Evolutionary conservation across 1,140 invertebrate species (phyloP).

Genomic region (Macrosteles quadrilineatus): DNA sequence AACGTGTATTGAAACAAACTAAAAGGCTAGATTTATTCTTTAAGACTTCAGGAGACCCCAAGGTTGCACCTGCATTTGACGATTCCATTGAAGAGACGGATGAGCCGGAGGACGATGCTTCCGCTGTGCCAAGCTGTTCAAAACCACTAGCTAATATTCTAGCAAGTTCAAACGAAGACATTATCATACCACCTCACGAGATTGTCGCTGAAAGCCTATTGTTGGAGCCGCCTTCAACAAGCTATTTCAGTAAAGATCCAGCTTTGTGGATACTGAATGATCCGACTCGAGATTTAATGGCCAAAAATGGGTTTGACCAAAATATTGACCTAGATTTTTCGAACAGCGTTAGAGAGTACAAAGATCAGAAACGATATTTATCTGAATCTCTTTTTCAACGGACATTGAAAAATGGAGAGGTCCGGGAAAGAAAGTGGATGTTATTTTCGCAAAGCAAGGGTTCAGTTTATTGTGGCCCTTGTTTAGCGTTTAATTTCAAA

Average conservation of each 20-base stretch:
- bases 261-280: constrained; percentile 36
- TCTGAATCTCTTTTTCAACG: constrained; percentile 37
- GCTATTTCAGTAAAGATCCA: constrained; percentile 31
- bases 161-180: neutral
- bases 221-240: neutral
- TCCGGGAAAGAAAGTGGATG: constrained; percentile 36
- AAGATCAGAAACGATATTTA: constrained; percentile 33
- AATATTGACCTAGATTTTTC: constrained; percentile 40
- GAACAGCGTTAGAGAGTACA: constrained; percentile 31
- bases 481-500: constrained; percentile 35
- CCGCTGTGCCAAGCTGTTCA: neutral
- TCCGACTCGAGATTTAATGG: constrained; percentile 35
- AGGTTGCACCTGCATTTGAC: neutral
- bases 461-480: constrained; percentile 40
- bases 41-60: neutral
- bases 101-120: neutral
- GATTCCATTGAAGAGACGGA: neutral
- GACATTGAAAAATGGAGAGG: constrained; percentile 41
- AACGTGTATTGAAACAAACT: constrained; percentile 20
- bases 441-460: constrained; percentile 41
- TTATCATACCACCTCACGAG: neutral
- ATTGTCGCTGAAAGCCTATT: neutral
- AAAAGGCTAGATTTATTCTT: constrained; percentile 29
- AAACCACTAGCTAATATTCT: neutral
- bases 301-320: constrained; percentile 37